Evolutionary conservation across 2,888 invertebrate genomes (phyloP).

Genomic region (Chymomyza amoena): DNA sequence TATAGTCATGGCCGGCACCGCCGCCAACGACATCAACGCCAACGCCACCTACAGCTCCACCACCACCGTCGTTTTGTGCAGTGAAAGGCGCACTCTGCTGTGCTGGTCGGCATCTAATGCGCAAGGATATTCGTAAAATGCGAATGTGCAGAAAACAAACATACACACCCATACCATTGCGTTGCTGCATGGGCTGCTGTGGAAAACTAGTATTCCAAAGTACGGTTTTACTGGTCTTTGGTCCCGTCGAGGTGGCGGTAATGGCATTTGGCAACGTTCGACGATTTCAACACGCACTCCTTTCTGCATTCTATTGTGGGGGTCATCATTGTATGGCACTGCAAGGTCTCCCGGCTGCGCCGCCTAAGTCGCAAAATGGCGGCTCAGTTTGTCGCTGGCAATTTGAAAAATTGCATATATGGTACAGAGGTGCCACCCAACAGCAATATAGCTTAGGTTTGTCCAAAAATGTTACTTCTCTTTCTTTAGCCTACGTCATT

Average conservation of each 20-base stretch:
- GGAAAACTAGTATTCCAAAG: constrained; percentile 42
- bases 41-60: background rate
- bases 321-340: constrained; percentile 8
- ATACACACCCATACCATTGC: constrained; percentile 31
- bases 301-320: constrained; percentile 16
- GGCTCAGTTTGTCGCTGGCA: constrained; percentile 48
- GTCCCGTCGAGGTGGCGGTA: constrained; percentile 68
- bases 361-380: constrained; percentile 69
- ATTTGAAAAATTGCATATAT: constrained; percentile 58
- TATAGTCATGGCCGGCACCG: background rate
- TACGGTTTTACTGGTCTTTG: constrained; percentile 4
- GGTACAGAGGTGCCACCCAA: constrained; percentile 22
- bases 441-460: background rate
- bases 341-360: constrained; percentile 24
- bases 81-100: background rate
- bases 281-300: constrained; percentile 8
- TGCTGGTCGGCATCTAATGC: constrained; percentile 62
- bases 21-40: background rate
- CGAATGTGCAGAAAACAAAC: constrained; percentile 70
- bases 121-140: constrained; percentile 75
- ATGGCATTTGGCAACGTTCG: constrained; percentile 69
- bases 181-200: constrained; percentile 31
- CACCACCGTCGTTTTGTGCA: background rate
- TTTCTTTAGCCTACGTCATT: background rate
- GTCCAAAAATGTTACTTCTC: background rate